Evolutionary conservation across 1,140 invertebrate species (phyloP).

Genomic region (Chelonus insularis): DNA sequence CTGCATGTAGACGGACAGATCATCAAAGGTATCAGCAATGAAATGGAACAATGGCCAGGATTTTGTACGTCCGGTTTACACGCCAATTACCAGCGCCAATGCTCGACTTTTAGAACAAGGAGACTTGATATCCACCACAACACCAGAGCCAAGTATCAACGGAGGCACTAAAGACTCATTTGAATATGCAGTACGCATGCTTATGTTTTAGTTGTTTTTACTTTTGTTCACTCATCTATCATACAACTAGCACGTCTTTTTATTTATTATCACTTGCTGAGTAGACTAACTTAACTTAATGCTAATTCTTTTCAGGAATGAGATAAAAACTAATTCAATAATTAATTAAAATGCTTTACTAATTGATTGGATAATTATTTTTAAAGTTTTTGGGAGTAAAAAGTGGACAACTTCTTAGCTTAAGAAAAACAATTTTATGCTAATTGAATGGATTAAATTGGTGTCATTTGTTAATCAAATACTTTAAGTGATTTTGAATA

Average conservation of each 20-base stretch:
- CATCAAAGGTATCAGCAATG: constrained; percentile 44
- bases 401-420: too few relatives aligned
- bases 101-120: constrained; percentile 53
- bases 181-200: constrained; percentile 58
- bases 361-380: too few relatives aligned
- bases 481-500: too few relatives aligned
- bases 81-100: constrained; percentile 49
- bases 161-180: constrained; percentile 45
- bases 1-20: constrained; percentile 59
- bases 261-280: not conserved
- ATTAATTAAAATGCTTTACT: too few relatives aligned
- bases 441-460: too few relatives aligned
- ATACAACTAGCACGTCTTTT: constrained; percentile 12
- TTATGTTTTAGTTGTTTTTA: constrained; percentile 42
- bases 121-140: constrained; percentile 50
- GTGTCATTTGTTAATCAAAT: too few relatives aligned
- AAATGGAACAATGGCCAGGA: constrained; percentile 56
- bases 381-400: too few relatives aligned
- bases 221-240: constrained; percentile 12
- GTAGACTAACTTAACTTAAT: too few relatives aligned
- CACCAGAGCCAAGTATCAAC: constrained; percentile 48
- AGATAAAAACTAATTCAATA: too few relatives aligned
- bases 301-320: too few relatives aligned
- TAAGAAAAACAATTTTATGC: too few relatives aligned
- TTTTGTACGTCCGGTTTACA: constrained; percentile 50